Base-by-base conservation (phyloP, 2,888 invertebrate species). In the Dioctria rufipes region DNA sequence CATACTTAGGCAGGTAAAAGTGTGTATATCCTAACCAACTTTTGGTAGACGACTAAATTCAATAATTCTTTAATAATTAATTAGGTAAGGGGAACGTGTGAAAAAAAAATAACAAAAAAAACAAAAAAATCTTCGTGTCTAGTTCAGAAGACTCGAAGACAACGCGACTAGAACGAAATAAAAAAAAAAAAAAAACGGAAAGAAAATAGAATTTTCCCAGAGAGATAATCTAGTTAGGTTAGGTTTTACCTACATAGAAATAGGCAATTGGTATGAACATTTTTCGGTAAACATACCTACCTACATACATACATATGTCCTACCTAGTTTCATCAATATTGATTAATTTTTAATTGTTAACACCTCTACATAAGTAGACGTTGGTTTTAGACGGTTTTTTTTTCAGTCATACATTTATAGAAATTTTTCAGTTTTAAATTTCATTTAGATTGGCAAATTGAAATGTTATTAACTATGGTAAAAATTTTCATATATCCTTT, bases 1-100 rank as follows among this genome's bases (percentile, higher is more conserved):
- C 25, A 25, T 25, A 25, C 25, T 25, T 25, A 25, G 25, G 25
- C 25, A 25, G 25, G 25, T 25, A 25, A 25, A 0, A 1, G 25
- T 25, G 25, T 25, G 25, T 25, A 25, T 25, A 25, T 25, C 25
- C 25, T 25, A 25, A 25, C 25, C 25, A 25, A 25, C 25, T 25
- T 25, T 25, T 25, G 25, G 0, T 25, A 25, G 25, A 25, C 25
- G 25, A 25, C 25, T 6, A 8, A 46, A 46, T 8, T 46, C 46
- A 58, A 5, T 58, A 58, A 58, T 58, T 58, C n/a, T 13, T 58
- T 25, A 58, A 58, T 58, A 13, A 13, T 58, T 58, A 58, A 58
- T 58, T 58, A 58, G 58, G 58, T 58, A 58, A 58, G 58, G 58
- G 25, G 58, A n/a, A 25, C 58, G 58, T 58, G 58, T n/a, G 58